Base-by-base conservation (phyloP, 2,888 invertebrate genomes). In the Syrista parreyssii region DNA sequence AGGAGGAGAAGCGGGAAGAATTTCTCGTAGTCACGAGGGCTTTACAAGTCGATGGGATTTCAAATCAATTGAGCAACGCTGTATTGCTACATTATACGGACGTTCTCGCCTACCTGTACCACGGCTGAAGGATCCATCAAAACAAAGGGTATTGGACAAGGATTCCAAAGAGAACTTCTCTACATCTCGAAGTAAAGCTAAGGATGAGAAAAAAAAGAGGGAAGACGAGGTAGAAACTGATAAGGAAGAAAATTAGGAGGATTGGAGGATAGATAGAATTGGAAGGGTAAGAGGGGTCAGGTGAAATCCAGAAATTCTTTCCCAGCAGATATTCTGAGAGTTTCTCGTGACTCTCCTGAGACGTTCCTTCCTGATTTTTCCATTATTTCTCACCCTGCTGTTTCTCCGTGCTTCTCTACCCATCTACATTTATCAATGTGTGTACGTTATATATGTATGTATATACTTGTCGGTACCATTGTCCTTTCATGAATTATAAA, bases 401-500 rank as follows among this genome's bases (percentile, higher is more conserved):
- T 78, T 75, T 55, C 23, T 34, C 32, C 71, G 36, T 12, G 12
- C 36, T 36, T 36, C 12, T 36, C 12, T 12, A 36, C 12, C 36
- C 12, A 4, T 12, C 4, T 36, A 12, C 36, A 36, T 36, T 36
- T 36, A 0, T 4, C 12, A 12, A 4, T 36, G 36, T 12, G 4
- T 36, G 36, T 36, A 12, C 4, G 1, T 4, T 36, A 36, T 12
- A 36, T 36, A 12, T 33, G 55, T 78, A 36, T 34, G 11, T 34
- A 11, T 32, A 69, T 78, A 68, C 72, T 75, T 35, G 12, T 69
- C 72, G 32, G 31, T 69, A 69, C 34, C 71, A 74, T 69, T 75
- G 55, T 75, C 71, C 78, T 78, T 75, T 75, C 75, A 75, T 78
- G 78, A 75, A 78, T 75, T 75, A 72, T 78, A 75, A 78, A 78